Evolutionary conservation across 2,113 vertebrate genomes (phyloP).

Genomic region (Turnix velox): DNA sequence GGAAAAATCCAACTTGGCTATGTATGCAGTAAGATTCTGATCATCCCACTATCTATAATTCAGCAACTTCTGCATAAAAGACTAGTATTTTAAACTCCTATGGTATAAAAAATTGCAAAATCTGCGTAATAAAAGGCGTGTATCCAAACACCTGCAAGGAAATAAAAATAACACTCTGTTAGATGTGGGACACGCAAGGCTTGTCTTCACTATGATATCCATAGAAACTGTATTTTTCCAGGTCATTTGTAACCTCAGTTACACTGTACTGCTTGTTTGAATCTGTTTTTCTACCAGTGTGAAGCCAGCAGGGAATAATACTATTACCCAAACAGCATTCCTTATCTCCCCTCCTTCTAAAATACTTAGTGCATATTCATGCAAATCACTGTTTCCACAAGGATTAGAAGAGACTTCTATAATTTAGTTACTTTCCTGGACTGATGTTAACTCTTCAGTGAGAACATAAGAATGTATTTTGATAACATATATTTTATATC

Average conservation of each 20-base stretch:
- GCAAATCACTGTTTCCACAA: not conserved
- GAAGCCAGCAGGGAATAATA: slow-evolving; percentile 47
- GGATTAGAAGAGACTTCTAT: not conserved
- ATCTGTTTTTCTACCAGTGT: slow-evolving; percentile 49
- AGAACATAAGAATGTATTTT: not conserved
- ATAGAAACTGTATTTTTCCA: slow-evolving; percentile 62
- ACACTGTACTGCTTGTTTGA: slow-evolving; percentile 43
- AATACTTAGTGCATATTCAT: slow-evolving; percentile 16
- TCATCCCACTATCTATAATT: not conserved
- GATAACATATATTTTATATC: not conserved
- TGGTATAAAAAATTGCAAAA: not conserved
- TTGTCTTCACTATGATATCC: slow-evolving; percentile 36
- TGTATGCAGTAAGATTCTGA: not conserved
- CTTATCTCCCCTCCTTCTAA: slow-evolving; percentile 32
- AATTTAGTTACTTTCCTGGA: slow-evolving; percentile 10
- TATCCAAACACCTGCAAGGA: not conserved
- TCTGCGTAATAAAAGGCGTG: not conserved
- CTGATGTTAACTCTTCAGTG: slow-evolving; percentile 18
- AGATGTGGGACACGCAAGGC: not conserved
- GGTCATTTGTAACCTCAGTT: slow-evolving; percentile 32
- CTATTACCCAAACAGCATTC: slow-evolving; percentile 9
- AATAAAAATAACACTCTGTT: not conserved
- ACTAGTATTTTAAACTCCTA: not conserved
- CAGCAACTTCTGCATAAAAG: slow-evolving; percentile 13
- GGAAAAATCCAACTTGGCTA: slow-evolving; percentile 41